These are phyloP conservation scores for Tinea trinotella DNA, from an alignment of 2,888 invertebrate genomes.

Conservation along the genomic window DNA sequence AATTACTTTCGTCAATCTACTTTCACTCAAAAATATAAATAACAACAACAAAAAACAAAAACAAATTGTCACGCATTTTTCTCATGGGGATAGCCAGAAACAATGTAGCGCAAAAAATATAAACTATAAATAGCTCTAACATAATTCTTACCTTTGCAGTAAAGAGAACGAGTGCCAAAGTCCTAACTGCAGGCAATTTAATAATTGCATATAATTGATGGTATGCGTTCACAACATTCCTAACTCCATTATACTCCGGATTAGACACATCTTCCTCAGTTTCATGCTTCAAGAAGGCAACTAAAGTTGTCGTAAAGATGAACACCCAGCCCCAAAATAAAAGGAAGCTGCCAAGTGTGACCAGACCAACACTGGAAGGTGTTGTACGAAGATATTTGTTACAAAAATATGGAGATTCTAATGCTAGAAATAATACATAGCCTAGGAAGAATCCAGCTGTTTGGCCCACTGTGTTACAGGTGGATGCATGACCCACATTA, in stretches of 20 bases:
- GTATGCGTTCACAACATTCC: conserved; percentile 79
- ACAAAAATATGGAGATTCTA: conserved; percentile 97
- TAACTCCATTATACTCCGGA: conserved; percentile 50
- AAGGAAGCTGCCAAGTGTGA: conserved; percentile 86
- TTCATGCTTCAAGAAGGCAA: conserved; percentile 92
- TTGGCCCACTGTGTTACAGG: conserved; percentile 98
- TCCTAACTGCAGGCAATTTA: conserved; percentile 84
- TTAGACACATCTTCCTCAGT: conserved; percentile 51
- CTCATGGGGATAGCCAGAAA: no score
- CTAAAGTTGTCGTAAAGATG: conserved; percentile 89
- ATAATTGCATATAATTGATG: conserved; percentile 86
- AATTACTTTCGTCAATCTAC: no score
- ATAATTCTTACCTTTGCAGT: conserved; percentile 84
- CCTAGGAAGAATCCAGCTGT: conserved; percentile 98
- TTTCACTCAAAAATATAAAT: no score
- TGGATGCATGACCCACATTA: conserved; percentile 98
- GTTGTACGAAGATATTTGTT: conserved; percentile 88
- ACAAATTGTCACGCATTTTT: no score
- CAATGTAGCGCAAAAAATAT: no score
- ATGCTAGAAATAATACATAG: conserved; percentile 94
- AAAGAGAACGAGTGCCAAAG: conserved; percentile 83
- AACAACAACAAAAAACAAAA: no score
- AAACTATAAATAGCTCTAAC: no score
- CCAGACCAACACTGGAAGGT: conserved; percentile 79
- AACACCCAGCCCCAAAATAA: conserved; percentile 97